Conservation (phyloP, 1,140 invertebrate genomes). For the Cotesia vestalis region DNA sequence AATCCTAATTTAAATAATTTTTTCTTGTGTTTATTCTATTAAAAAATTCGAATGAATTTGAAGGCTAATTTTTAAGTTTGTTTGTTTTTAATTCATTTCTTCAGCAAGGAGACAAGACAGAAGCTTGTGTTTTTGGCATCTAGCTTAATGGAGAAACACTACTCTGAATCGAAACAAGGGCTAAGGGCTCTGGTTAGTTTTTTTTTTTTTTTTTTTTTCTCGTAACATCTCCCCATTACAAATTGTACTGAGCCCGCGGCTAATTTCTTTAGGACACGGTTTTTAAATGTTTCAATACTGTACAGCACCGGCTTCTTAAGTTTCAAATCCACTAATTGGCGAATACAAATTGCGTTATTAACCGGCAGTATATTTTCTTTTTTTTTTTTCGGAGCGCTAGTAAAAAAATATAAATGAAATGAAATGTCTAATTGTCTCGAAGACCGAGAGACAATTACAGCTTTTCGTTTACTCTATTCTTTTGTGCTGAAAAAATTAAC, state of each 20-base stretch:
- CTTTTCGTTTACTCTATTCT: slow-evolving; percentile 1
- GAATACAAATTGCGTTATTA: slow-evolving; percentile 43
- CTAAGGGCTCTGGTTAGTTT: neutral
- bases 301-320: neutral
- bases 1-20: too few relatives aligned
- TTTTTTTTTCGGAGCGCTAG: slow-evolving; percentile 7
- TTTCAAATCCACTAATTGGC: slow-evolving; percentile 29
- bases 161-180: too few relatives aligned
- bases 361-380: slow-evolving; percentile 31
- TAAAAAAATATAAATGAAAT: slow-evolving; percentile 5
- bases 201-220: slow-evolving; percentile 10
- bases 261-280: slow-evolving; percentile 36
- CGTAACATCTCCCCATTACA: neutral
- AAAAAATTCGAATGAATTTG: too few relatives aligned
- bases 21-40: too few relatives aligned
- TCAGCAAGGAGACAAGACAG: too few relatives aligned
- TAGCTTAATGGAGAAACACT: too few relatives aligned
- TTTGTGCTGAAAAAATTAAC: neutral
- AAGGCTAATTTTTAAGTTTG: too few relatives aligned
- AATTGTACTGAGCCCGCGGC: slow-evolving; percentile 13
- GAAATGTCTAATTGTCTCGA: neutral
- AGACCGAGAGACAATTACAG: slow-evolving; percentile 11
- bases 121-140: too few relatives aligned
- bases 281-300: slow-evolving; percentile 24
- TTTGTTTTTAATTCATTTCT: too few relatives aligned